A percentile compares a stretch with the other conserved stretches of the same genome.
Evolutionary conservation across 1,140 invertebrate species (phyloP).

Genomic region (Branchinecta lynchi): DNA sequence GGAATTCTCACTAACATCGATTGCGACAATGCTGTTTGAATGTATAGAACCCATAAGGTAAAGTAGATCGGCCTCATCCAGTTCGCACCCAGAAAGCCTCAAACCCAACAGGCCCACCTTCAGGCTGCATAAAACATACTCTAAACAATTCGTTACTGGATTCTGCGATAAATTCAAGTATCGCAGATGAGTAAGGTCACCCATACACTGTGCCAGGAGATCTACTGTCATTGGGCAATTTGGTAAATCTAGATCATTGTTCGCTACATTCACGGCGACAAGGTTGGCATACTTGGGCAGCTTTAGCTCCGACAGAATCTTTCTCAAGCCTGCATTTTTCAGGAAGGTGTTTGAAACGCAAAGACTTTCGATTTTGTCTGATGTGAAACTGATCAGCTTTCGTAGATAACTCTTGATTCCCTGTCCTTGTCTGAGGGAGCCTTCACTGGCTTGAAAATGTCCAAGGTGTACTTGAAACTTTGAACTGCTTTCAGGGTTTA

Average conservation of each 20-base stretch:
- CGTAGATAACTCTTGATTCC: neutral
- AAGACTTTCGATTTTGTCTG: neutral
- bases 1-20: neutral
- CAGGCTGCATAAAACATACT: neutral
- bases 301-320: neutral
- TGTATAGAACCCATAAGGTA: neutral
- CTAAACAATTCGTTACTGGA: neutral
- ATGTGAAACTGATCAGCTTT: neutral
- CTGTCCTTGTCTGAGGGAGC: neutral
- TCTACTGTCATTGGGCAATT: neutral
- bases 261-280: neutral
- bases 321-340: slow-evolving; percentile 3
- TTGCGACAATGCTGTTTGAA: neutral
- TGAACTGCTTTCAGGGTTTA: neutral
- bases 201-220: neutral
- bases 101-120: neutral
- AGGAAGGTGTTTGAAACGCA: neutral
- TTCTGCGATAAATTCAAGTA: neutral
- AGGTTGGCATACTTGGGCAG: neutral
- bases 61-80: neutral
- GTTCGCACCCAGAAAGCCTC: neutral
- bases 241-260: slow-evolving; percentile 7
- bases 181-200: neutral
- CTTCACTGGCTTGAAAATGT: neutral
- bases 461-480: neutral